A percentile compares a stretch with the other conserved stretches of the same genome.
phyloP scores from a whole-genome alignment of 2,888 invertebrate species.

The Drosophila koepferae region DNA sequence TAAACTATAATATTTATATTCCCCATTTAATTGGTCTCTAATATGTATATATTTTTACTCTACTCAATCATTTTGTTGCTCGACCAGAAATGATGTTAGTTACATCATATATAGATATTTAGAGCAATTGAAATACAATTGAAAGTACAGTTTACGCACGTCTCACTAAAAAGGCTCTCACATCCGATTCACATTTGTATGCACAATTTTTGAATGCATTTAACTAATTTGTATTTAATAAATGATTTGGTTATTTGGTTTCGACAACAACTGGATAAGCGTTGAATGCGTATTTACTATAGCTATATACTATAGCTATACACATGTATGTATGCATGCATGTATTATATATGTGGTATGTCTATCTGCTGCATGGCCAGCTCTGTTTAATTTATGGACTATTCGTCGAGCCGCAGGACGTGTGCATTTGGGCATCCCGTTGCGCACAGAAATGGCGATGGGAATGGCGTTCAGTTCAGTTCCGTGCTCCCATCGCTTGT shows the following conservation, averaged over 20 bases:
- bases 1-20: too few species aligned
- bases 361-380: too few species aligned
- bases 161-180: background rate
- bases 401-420: slow-evolving; percentile 4
- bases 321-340: background rate
- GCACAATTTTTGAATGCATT: background rate
- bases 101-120: too few species aligned
- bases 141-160: background rate
- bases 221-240: slow-evolving; percentile 7
- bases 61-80: too few species aligned
- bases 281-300: background rate
- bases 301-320: background rate
- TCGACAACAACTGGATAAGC: slow-evolving; percentile 1
- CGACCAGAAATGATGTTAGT: too few species aligned
- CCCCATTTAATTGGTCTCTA: too few species aligned
- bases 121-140: too few species aligned
- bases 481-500: slow-evolving; percentile 27
- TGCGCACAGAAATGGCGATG: background rate
- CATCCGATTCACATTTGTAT: background rate
- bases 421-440: background rate
- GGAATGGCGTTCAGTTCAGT: background rate
- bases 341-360: background rate
- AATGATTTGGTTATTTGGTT: slow-evolving; percentile 2
- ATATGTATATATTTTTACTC: too few species aligned
- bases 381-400: slow-evolving; percentile 15